phyloP scores from a whole-genome alignment of 1,140 invertebrate species.

The Melipona quadrifasciata region DNA sequence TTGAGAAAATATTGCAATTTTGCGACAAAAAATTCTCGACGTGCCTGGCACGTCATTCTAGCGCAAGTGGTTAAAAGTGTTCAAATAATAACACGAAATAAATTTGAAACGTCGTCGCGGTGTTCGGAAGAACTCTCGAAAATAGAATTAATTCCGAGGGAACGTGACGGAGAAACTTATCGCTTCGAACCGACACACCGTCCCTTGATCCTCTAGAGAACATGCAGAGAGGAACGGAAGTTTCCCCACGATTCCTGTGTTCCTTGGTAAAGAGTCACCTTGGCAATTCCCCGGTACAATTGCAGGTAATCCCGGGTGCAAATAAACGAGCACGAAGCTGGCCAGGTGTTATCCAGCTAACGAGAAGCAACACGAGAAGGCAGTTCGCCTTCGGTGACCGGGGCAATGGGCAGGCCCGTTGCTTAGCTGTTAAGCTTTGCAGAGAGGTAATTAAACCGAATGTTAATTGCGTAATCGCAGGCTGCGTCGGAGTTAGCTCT shows the following conservation, averaged over 20 bases:
- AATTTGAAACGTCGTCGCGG: too few relatives aligned
- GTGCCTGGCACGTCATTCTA: too few relatives aligned
- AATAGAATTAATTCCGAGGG: background rate
- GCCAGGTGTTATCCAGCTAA: slow-evolving; percentile 56
- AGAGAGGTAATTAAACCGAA: slow-evolving; percentile 62
- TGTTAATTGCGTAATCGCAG: slow-evolving; percentile 64
- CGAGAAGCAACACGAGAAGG: slow-evolving; percentile 63
- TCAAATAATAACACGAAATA: too few relatives aligned
- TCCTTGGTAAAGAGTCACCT: background rate
- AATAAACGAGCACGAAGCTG: slow-evolving; percentile 40
- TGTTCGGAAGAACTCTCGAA: background rate
- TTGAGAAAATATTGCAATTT: too few relatives aligned
- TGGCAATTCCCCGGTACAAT: slow-evolving; percentile 16
- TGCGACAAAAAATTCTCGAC: too few relatives aligned
- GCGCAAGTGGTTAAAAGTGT: too few relatives aligned
- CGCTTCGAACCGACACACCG: background rate
- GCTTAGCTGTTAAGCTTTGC: slow-evolving; percentile 53
- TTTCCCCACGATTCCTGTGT: background rate
- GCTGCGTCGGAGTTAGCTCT: slow-evolving; percentile 3
- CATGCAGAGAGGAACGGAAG: background rate
- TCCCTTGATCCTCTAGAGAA: too few relatives aligned
- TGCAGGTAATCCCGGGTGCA: slow-evolving; percentile 17
- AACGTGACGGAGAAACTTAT: background rate
- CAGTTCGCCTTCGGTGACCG: slow-evolving; percentile 50
- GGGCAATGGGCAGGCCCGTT: slow-evolving; percentile 56